These are phyloP conservation scores for Tragelaphus strepsiceros DNA, from an alignment of 2,113 vertebrate genomes.

Conservation along the genomic window DNA sequence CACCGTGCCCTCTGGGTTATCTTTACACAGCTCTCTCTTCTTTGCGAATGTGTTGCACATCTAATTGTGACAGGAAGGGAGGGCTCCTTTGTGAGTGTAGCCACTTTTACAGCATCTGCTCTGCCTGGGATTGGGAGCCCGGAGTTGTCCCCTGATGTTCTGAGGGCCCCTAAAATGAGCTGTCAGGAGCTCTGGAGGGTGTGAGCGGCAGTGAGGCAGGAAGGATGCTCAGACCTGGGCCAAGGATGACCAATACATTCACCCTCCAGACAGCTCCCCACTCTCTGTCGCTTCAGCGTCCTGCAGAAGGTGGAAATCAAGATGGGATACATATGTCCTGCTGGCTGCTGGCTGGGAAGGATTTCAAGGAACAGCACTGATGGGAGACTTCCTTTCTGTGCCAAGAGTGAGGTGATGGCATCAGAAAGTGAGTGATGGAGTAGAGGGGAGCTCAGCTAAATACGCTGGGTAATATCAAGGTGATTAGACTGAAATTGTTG, in stretches of 20 bases:
- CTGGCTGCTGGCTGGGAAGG: background rate
- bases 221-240: background rate
- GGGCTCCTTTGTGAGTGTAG: background rate
- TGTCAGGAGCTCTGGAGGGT: background rate
- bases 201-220: too few relatives aligned
- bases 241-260: accelerated
- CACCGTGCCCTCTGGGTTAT: background rate
- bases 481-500: background rate
- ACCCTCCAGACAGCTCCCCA: background rate
- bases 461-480: background rate
- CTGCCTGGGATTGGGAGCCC: too few relatives aligned
- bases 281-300: background rate
- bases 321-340: background rate
- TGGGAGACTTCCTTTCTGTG: background rate
- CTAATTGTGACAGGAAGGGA: background rate
- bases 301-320: background rate
- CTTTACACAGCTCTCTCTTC: background rate
- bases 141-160: background rate
- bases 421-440: background rate
- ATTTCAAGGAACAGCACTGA: background rate
- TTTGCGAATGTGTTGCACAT: accelerated
- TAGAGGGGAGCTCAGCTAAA: background rate
- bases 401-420: background rate
- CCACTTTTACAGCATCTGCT: background rate
- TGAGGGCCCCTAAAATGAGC: background rate